Evolutionary conservation across 1,140 invertebrate genomes (phyloP), one percentile per base, ranked within the genome.

Genomic region (Zophobas morio): DNA sequence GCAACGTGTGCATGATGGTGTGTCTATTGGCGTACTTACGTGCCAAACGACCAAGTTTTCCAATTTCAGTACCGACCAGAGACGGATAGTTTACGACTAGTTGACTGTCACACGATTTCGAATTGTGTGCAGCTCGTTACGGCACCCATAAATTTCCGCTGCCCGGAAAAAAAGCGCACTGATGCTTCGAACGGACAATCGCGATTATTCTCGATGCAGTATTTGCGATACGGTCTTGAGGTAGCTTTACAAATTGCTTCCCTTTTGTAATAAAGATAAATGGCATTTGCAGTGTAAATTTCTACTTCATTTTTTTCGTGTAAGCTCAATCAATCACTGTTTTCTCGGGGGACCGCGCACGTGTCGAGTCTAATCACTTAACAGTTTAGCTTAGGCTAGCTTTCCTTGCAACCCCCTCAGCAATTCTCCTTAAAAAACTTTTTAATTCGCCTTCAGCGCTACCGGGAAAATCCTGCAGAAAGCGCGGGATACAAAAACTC

Each of bases 361-460:
- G 74, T 79, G 78, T 79, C 78, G 74, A 76, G 63, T 76, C 74
- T 79, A 79, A 79, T 79, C 78, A 79, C 78, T 79, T 79, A 79
- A 57, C 78, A 76, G 74, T 63, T 70, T 78, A 74, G 72, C 57
- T 73, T 73, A 73, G 60, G 60, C 60, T 33, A 66, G 60, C 60
- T 66, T 66, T 66, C 60, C 60, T 40, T 46, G 20, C 60, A 66
- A 66, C 60, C 60, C 60, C 60, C 60, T 66, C 60, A 66, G 40
- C 60, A 66, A 66, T 66, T 66, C 60, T 37, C 60, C 60, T 66
- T 66, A 66, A 66, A 66, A 66, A 66, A 66, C 60, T 66, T 66
- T 66, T 66, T 66, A 66, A 66, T 66, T 66, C 60, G 60, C 60
- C 42, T 66, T 39, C 36, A 4, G 49, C 49, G 20, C 20, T 39